These are phyloP conservation scores for Acanthornis magna DNA, from an alignment of 2,797 vertebrate genomes.

Conservation along the genomic window DNA sequence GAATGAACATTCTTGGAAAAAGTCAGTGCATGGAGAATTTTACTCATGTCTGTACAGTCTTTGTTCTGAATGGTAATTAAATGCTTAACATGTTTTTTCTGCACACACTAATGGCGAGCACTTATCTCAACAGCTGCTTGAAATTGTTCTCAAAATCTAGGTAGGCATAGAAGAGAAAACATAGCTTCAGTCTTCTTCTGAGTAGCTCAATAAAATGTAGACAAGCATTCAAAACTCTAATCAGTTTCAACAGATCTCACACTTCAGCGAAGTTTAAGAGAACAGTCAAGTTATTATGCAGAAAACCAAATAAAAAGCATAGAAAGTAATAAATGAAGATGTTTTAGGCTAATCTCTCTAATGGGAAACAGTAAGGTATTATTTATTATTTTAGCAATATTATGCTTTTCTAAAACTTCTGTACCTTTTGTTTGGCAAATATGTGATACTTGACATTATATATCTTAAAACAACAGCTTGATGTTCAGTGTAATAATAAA, in stretches of 20 bases:
- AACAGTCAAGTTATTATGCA: not conserved
- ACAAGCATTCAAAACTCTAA: slow-evolving; percentile 12
- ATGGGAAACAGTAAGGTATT: not conserved
- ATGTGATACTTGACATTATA: not conserved
- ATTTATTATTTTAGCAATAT: slow-evolving; percentile 27
- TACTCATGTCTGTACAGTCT: not conserved
- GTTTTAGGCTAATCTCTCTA: not conserved
- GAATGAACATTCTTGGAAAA: not conserved
- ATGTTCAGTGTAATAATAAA: not conserved
- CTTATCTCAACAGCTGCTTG: not conserved
- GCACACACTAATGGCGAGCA: not conserved
- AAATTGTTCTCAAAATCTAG: slow-evolving; percentile 40
- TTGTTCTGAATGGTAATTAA: slow-evolving; percentile 43
- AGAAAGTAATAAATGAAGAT: slow-evolving; percentile 44
- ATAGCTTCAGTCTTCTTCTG: not conserved
- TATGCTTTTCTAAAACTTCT: not conserved
- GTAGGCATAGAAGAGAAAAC: slow-evolving; percentile 28
- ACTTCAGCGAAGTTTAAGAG: not conserved
- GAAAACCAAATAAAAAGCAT: not conserved
- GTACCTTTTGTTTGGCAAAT: not conserved
- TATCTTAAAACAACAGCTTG: not conserved
- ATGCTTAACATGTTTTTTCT: slow-evolving; percentile 24
- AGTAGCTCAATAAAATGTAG: slow-evolving; percentile 8
- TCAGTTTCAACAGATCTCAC: slow-evolving; percentile 47
- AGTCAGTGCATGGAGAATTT: not conserved